phyloP scores from a whole-genome alignment of 2,888 invertebrate species.

The Minunthozetes semirufus region DNA sequence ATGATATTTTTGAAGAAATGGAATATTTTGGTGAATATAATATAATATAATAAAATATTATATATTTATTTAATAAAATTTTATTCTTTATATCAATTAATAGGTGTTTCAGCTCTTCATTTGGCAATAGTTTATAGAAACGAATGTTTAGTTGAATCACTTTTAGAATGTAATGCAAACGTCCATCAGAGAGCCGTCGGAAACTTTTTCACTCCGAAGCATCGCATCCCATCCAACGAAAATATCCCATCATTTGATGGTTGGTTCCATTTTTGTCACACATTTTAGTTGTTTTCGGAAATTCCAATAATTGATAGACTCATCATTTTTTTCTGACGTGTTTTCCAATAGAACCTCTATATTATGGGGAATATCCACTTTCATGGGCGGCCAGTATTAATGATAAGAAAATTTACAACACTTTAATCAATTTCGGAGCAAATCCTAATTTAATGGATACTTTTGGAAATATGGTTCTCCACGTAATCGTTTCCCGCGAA shows the following conservation, averaged over 20 bases:
- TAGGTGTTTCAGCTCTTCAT: conserved; percentile 86
- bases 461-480: conserved; percentile 97
- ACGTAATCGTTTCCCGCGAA: conserved; percentile 83
- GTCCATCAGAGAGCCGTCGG: conserved; percentile 89
- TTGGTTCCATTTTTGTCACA: conserved; percentile 47
- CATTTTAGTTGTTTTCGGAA: too few relatives aligned
- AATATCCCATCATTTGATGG: background rate
- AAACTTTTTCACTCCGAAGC: conserved; percentile 86
- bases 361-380: conserved; percentile 92
- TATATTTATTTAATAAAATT: too few relatives aligned
- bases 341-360: conserved; percentile 51
- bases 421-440: conserved; percentile 81
- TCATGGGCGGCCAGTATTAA: conserved; percentile 97
- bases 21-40: conserved; percentile 72
- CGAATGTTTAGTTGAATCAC: conserved; percentile 84
- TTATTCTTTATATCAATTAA: conserved; percentile 32
- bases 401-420: conserved; percentile 93
- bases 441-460: conserved; percentile 93
- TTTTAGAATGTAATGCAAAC: conserved; percentile 75
- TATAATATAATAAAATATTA: background rate
- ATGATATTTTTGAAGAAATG: conserved; percentile 94
- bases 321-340: too few relatives aligned
- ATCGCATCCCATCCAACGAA: background rate
- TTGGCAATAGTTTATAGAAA: conserved; percentile 94
- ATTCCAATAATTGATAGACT: too few relatives aligned